Percentiles rank a stretch among this genome's conserved stretches.
These are phyloP conservation scores for Drosophila arawakana DNA, from an alignment of 1,140 invertebrate genomes.

Conservation along the genomic window DNA sequence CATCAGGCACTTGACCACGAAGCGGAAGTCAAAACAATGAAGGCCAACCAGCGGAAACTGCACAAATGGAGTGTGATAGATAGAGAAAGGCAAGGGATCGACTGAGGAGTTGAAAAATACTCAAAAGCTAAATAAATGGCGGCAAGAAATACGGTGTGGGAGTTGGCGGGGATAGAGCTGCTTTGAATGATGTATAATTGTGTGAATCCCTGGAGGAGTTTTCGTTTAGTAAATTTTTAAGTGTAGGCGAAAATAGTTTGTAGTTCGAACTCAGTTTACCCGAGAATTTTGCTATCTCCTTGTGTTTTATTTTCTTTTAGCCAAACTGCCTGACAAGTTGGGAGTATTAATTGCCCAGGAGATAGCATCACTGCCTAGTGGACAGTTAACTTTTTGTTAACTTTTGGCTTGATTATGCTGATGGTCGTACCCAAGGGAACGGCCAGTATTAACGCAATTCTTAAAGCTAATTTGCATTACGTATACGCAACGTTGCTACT, in stretches of 20 bases:
- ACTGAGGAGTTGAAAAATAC: conserved; percentile 13
- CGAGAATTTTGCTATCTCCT: background rate
- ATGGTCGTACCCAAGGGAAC: conserved; percentile 26
- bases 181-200: conserved; percentile 54
- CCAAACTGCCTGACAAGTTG: conserved; percentile 6
- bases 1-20: conserved; percentile 38
- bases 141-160: conserved; percentile 34
- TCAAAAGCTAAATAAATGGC: conserved; percentile 37
- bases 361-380: conserved; percentile 15
- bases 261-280: conserved; percentile 9
- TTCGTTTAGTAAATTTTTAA: conserved; percentile 41
- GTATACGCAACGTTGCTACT: conserved; percentile 50
- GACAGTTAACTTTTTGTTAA: conserved; percentile 29
- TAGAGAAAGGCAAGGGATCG: background rate
- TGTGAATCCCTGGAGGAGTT: conserved; percentile 23
- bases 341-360: conserved; percentile 48
- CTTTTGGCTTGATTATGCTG: conserved; percentile 24
- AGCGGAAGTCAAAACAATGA: conserved; percentile 74
- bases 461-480: conserved; percentile 14
- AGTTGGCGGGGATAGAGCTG: conserved; percentile 25
- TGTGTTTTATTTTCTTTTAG: background rate
- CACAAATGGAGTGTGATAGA: conserved; percentile 27
- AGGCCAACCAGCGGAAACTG: conserved; percentile 46
- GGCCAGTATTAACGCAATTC: conserved; percentile 21
- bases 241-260: conserved; percentile 41